Percentiles rank a stretch among this genome's conserved stretches.
Conservation (phyloP, 2,888 invertebrate species). For the Bembecia ichneumoniformis region DNA sequence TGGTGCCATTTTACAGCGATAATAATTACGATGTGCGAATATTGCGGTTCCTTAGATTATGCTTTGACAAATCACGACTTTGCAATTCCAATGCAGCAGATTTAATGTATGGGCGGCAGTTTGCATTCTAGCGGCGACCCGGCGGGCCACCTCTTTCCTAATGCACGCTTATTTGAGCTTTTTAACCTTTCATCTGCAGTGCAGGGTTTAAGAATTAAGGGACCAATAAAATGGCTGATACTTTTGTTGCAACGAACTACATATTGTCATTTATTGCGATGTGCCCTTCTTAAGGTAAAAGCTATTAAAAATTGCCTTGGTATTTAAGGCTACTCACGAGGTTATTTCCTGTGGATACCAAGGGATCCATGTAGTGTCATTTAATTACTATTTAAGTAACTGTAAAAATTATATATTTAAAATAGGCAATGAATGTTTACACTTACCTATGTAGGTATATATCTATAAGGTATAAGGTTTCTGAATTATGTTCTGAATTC, state of each 20-base stretch:
- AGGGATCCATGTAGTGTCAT: too few species aligned
- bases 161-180: constrained; percentile 73
- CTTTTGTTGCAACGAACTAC: constrained; percentile 15
- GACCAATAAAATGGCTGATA: constrained; percentile 56
- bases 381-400: too few species aligned
- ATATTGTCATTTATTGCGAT: too few species aligned
- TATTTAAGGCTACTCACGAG: too few species aligned
- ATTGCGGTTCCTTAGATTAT: constrained; percentile 70
- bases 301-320: too few species aligned
- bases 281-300: too few species aligned
- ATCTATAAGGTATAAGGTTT: too few species aligned
- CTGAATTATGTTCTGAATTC: too few species aligned
- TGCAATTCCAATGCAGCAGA: constrained; percentile 71
- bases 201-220: constrained; percentile 61
- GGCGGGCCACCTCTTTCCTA: constrained; percentile 70
- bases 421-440: too few species aligned
- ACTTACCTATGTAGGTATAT: too few species aligned
- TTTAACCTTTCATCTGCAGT: constrained; percentile 67
- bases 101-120: constrained; percentile 73
- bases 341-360: too few species aligned
- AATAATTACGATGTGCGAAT: constrained; percentile 73
- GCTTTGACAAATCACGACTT: constrained; percentile 74
- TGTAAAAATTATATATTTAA: too few species aligned
- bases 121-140: constrained; percentile 72
- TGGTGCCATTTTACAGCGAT: constrained; percentile 66